Base-by-base conservation (phyloP, 2,888 invertebrate species). In the Cryptophagus acutangulus region DNA sequence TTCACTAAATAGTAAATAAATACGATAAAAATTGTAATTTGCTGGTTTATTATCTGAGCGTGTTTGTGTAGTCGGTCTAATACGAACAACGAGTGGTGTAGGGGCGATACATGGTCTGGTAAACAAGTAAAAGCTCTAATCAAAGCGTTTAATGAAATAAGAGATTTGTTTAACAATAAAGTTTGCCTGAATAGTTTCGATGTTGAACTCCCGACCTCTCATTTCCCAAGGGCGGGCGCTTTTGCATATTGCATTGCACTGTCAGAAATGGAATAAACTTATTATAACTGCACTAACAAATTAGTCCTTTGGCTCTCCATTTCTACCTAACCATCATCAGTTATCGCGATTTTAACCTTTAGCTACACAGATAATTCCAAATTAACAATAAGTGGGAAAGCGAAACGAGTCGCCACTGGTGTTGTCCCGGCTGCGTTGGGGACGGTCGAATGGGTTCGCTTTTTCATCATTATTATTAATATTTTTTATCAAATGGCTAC, bases 51-150 rank as follows among this genome's bases (percentile, higher is more conserved):
- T n/a, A n/a, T n/a, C n/a, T n/a, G n/a, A n/a, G n/a, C n/a, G n/a
- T n/a, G n/a, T n/a, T n/a, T n/a, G n/a, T n/a, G n/a, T n/a, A n/a
- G n/a, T n/a, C n/a, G n/a, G n/a, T n/a, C n/a, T n/a, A n/a, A n/a
- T n/a, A n/a, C n/a, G n/a, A n/a, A n/a, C n/a, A n/a, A n/a, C n/a
- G n/a, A n/a, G n/a, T n/a, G n/a, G n/a, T n/a, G n/a, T n/a, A n/a
- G n/a, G n/a, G n/a, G n/a, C n/a, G n/a, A n/a, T n/a, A n/a, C 59
- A 64, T 57, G 63, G 64, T 65, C 65, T 63, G 57, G 60, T 63
- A 59, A 56, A 55, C 61, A 62, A 57, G 58, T 57, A 59, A 60
- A 63, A 59, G 61, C 62, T 58, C 55, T 61, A 63, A 64, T 65
- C 62, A 63, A 61, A 64, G 65, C 59, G 65, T 58, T 63, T 62